Percentiles rank a stretch among this genome's conserved stretches.
Conservation (phyloP, 2,113 vertebrate genomes). For the Callorhinus ursinus region DNA sequence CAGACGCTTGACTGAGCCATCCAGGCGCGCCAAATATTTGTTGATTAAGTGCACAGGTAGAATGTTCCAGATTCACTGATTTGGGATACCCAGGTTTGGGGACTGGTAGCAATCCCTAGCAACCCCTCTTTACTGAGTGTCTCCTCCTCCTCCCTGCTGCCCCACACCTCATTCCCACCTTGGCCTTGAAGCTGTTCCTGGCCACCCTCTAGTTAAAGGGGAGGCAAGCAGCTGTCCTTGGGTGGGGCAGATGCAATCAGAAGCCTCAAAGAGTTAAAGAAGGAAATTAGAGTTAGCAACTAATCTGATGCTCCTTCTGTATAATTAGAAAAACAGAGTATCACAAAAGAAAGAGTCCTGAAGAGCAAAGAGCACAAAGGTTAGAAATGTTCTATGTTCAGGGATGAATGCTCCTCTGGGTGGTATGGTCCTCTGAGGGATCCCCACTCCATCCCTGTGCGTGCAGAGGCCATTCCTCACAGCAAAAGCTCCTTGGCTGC, state of each 20-base stretch:
- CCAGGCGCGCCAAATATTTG: background rate
- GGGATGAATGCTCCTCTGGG: background rate
- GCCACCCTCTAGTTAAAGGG: background rate
- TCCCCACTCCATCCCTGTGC: background rate
- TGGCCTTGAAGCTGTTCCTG: background rate
- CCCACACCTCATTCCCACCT: background rate
- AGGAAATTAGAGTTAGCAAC: background rate
- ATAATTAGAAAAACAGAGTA: slow-evolving; percentile 6
- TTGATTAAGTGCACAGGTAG: background rate
- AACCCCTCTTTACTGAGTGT: background rate
- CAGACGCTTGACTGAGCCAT: background rate
- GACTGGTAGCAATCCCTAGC: background rate
- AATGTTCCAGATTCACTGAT: slow-evolving; percentile 3
- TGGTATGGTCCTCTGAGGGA: background rate
- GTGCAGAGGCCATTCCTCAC: background rate
- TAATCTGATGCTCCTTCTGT: background rate
- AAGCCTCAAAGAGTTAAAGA: background rate
- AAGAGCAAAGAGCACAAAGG: background rate
- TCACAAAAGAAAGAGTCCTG: background rate
- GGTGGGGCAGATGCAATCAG: background rate
- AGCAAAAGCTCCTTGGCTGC: background rate
- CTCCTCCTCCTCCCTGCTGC: background rate
- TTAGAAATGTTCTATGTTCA: background rate
- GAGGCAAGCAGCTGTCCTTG: background rate
- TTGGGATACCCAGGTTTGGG: background rate